Evolutionary conservation across 2,888 invertebrate genomes (phyloP).

Genomic region (Apantesis nais): DNA sequence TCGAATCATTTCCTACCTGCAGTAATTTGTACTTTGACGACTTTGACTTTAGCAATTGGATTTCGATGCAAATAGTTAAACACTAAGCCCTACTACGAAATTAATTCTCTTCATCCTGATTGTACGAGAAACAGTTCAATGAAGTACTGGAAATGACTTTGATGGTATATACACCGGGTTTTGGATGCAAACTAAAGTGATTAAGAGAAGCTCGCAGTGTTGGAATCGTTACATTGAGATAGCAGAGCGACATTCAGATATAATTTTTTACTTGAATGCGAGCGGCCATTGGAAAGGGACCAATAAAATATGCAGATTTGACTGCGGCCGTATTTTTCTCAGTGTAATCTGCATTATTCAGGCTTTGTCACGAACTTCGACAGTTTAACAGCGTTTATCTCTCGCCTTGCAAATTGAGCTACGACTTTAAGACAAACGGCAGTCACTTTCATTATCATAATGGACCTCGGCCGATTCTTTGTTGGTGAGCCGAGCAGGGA

Average conservation of each 20-base stretch:
- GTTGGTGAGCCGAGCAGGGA: slow-evolving; percentile 76
- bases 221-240: slow-evolving; percentile 38
- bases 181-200: slow-evolving; percentile 41
- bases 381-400: slow-evolving; percentile 86
- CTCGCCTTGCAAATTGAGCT: slow-evolving; percentile 86
- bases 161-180: slow-evolving; percentile 35
- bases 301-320: slow-evolving; percentile 86
- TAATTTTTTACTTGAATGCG: slow-evolving; percentile 64
- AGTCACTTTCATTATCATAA: slow-evolving; percentile 85
- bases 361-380: slow-evolving; percentile 86
- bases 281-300: slow-evolving; percentile 76
- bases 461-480: slow-evolving; percentile 82
- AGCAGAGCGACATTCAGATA: slow-evolving; percentile 50
- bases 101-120: slow-evolving; percentile 56
- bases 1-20: slow-evolving; percentile 44
- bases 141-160: slow-evolving; percentile 39
- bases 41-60: slow-evolving; percentile 62
- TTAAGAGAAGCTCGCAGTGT: slow-evolving; percentile 37
- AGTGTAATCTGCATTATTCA: slow-evolving; percentile 86
- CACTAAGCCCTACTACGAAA: slow-evolving; percentile 53
- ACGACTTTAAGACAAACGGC: slow-evolving; percentile 86
- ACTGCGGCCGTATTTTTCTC: slow-evolving; percentile 85
- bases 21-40: slow-evolving; percentile 64
- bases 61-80: slow-evolving; percentile 54
- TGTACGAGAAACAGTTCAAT: slow-evolving; percentile 46